Evolutionary conservation across 2,888 invertebrate species (phyloP).

Genomic region (Autographa pulchrina): DNA sequence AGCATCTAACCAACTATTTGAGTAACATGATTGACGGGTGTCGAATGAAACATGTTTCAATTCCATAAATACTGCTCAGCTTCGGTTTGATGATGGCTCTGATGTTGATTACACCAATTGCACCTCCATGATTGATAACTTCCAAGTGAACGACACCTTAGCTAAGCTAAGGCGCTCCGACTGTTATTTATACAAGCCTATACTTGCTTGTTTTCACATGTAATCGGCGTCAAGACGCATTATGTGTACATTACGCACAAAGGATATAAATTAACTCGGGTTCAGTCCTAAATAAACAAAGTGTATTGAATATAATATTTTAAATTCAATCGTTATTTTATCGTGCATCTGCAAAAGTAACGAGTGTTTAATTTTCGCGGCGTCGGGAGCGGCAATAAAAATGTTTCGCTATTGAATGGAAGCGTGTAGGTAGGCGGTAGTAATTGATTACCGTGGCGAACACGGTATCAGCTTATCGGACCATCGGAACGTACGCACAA

Average conservation of each 20-base stretch:
- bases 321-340: constrained; percentile 74
- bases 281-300: constrained; percentile 71
- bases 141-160: constrained; percentile 44
- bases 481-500: constrained; percentile 82
- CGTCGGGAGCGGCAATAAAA: constrained; percentile 78
- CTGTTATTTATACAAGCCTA: constrained; percentile 33
- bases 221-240: constrained; percentile 26
- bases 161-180: constrained; percentile 15
- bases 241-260: constrained; percentile 33
- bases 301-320: constrained; percentile 67
- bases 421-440: constrained; percentile 71
- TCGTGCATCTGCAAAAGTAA: constrained; percentile 73
- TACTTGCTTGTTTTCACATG: constrained; percentile 28
- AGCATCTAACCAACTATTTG: constrained; percentile 50
- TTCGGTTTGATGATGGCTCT: constrained; percentile 39
- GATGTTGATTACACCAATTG: constrained; percentile 51
- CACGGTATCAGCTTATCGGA: constrained; percentile 81
- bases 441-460: constrained; percentile 82
- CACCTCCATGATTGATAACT: constrained; percentile 51
- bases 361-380: constrained; percentile 82
- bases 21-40: constrained; percentile 50
- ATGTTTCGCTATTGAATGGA: constrained; percentile 76
- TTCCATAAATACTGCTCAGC: constrained; percentile 49
- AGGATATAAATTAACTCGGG: constrained; percentile 54
- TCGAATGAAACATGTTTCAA: constrained; percentile 53